These are phyloP conservation scores for Callithrix jacchus DNA, from an alignment of 2,113 vertebrate genomes.

Conservation along the genomic window DNA sequence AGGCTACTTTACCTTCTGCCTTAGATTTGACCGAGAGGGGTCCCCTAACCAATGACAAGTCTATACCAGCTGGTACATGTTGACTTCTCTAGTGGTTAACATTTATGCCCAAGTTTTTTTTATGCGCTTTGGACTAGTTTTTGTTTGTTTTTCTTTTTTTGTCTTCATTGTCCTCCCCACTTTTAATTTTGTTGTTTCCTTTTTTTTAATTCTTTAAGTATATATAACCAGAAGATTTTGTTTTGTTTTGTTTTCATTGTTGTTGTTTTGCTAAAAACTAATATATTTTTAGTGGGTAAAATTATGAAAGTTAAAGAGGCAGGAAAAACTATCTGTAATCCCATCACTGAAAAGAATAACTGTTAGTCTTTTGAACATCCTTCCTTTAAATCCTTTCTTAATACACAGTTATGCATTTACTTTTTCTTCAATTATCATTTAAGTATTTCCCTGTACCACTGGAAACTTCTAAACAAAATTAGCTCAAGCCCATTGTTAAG, in stretches of 20 bases:
- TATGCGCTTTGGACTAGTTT: neutral
- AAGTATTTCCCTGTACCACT: neutral
- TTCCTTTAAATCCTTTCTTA: constrained; percentile 3
- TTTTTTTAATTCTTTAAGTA: no score
- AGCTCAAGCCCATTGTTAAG: neutral
- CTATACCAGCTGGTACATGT: neutral
- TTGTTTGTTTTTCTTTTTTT: neutral
- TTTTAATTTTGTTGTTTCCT: no score
- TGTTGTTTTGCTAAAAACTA: neutral
- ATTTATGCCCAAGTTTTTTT: neutral
- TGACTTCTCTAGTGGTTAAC: neutral
- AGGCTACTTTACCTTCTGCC: neutral
- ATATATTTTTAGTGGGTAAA: neutral
- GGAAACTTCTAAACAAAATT: constrained; percentile 24
- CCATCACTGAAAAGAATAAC: neutral
- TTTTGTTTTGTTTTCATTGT: no score
- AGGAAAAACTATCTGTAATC: neutral
- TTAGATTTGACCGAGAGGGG: neutral
- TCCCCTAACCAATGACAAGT: neutral
- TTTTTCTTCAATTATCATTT: neutral
- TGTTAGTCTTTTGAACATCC: neutral
- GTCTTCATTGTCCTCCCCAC: neutral
- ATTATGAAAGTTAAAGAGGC: neutral
- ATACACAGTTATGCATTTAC: neutral
- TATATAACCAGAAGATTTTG: no score